These are phyloP conservation scores for Gopherus flavomarginatus DNA, from an alignment of 2,113 vertebrate genomes.

Conservation along the genomic window DNA sequence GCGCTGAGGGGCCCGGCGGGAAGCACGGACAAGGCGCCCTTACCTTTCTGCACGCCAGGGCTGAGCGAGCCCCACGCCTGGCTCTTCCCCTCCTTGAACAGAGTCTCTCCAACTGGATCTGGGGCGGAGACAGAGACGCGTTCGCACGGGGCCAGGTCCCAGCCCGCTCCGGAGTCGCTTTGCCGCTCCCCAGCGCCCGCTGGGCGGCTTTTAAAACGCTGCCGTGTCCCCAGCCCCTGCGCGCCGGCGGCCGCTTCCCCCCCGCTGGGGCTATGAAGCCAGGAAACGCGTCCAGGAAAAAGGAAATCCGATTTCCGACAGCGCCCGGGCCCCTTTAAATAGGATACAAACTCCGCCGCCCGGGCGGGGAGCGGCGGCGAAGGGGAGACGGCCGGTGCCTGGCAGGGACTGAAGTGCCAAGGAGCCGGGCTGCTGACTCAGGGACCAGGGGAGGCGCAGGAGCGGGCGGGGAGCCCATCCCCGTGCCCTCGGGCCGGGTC, in stretches of 20 bases:
- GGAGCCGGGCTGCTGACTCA: neutral
- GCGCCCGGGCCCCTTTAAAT: constrained; percentile 78
- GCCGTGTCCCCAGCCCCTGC: neutral
- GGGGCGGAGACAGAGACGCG: neutral
- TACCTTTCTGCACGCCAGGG: constrained; percentile 96
- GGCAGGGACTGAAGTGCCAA: neutral
- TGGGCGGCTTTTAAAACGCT: neutral
- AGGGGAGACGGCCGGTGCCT: neutral
- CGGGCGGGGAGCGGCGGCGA: neutral
- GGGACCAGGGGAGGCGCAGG: neutral
- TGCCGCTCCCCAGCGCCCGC: neutral
- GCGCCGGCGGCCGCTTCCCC: constrained; percentile 66
- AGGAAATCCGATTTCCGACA: constrained; percentile 99
- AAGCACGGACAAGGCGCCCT: constrained; percentile 47
- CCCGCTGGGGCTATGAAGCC: constrained; percentile 77
- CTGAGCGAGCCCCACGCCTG: constrained; percentile 91
- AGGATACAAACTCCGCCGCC: constrained; percentile 53
- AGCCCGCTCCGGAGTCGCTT: neutral
- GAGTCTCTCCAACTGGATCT: constrained; percentile 90
- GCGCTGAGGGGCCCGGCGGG: neutral
- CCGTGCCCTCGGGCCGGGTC: neutral
- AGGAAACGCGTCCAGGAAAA: constrained; percentile 99
- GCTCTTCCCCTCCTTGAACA: constrained; percentile 94
- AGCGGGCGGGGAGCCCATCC: neutral
- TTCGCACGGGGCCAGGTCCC: neutral